Percentiles rank a stretch among this genome's conserved stretches.
Conservation (phyloP, 2,797 vertebrate species). For the Limosa lapponica region DNA sequence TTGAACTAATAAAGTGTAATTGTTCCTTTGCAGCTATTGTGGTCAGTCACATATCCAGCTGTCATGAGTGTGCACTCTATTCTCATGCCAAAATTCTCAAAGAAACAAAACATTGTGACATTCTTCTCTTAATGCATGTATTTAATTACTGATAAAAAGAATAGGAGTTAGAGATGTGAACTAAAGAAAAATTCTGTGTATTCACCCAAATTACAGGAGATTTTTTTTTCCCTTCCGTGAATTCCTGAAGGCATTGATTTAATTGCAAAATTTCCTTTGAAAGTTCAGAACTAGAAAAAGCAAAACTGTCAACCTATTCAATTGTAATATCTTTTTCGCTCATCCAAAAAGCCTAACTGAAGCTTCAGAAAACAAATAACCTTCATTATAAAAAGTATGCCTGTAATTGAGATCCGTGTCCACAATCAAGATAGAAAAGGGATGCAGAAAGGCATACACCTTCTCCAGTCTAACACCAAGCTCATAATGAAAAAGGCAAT, state of each 20-base stretch:
- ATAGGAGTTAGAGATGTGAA: constrained; percentile 56
- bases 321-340: not conserved
- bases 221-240: not conserved
- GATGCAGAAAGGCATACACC: not conserved
- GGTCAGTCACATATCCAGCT: constrained; percentile 64
- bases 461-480: not conserved
- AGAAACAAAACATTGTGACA: constrained; percentile 69
- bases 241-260: constrained; percentile 13
- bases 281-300: not conserved
- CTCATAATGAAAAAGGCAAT: not conserved
- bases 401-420: not conserved
- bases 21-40: constrained; percentile 71
- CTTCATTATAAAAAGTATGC: not conserved
- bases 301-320: not conserved
- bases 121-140: constrained; percentile 57
- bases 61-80: constrained; percentile 57
- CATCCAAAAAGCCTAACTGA: not conserved
- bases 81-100: constrained; percentile 72
- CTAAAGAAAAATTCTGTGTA: constrained; percentile 36
- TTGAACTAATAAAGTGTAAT: constrained; percentile 72
- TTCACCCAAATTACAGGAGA: constrained; percentile 32
- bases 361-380: not conserved
- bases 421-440: not conserved
- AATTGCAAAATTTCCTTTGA: constrained; percentile 22
- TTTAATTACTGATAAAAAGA: constrained; percentile 77